Conservation (phyloP, 2,113 vertebrate species). For the Isurus oxyrinchus region DNA sequence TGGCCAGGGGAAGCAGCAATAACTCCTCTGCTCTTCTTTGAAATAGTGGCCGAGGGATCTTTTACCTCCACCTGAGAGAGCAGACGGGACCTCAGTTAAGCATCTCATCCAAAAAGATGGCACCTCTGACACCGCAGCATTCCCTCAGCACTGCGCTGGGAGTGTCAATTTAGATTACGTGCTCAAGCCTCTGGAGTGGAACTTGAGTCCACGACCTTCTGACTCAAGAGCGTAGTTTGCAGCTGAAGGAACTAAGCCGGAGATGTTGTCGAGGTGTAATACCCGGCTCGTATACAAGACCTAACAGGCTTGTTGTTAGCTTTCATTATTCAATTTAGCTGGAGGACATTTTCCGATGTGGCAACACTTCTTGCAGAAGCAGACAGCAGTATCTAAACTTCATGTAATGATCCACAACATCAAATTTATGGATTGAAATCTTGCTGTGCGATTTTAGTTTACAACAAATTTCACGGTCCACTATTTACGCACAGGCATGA, state of each 20-base stretch:
- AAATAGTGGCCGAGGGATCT: neutral
- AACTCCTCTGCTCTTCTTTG: neutral
- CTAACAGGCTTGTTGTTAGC: neutral
- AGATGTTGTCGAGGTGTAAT: neutral
- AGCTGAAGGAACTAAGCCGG: neutral
- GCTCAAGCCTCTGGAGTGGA: neutral
- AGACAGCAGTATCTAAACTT: conserved; percentile 15
- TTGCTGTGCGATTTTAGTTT: conserved; percentile 4
- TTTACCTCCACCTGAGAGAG: neutral
- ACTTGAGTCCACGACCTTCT: neutral
- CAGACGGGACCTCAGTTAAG: neutral
- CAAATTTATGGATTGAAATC: conserved; percentile 27
- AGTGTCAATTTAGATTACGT: neutral
- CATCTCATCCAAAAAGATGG: neutral
- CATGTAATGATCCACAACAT: neutral
- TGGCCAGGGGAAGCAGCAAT: neutral
- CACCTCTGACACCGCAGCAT: neutral
- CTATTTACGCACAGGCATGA: conserved; percentile 5
- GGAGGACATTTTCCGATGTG: neutral
- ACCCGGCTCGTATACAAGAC: no score
- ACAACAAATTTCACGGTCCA: conserved; percentile 20
- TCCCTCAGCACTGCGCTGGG: neutral
- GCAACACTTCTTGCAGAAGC: conserved; percentile 12
- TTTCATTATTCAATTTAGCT: conserved; percentile 26
- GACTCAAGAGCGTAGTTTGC: neutral